These are phyloP conservation scores for Poeciliopsis presidionis DNA, from an alignment of 2,797 vertebrate genomes.

Conservation along the genomic window DNA sequence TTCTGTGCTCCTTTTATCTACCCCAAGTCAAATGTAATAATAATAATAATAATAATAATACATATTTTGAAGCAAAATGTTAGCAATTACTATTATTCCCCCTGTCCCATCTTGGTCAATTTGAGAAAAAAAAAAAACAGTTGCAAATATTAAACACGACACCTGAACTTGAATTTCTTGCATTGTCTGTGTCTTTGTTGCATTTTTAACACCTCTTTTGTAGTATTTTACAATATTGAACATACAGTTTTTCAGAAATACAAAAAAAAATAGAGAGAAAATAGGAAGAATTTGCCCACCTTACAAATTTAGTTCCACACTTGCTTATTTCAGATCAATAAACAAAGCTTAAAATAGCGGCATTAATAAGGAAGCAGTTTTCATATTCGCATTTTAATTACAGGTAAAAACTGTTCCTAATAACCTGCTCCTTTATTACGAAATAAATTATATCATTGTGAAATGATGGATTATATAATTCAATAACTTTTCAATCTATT, in stretches of 20 bases:
- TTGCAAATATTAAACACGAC: conserved; percentile 69
- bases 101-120: conserved; percentile 68
- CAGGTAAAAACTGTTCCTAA: background rate
- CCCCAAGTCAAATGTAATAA: conserved; percentile 77
- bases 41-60: conserved; percentile 60
- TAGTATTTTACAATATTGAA: background rate
- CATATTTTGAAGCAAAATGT: conserved; percentile 77
- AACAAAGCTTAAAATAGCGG: background rate
- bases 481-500: background rate
- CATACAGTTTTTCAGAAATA: background rate
- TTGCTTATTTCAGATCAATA: background rate
- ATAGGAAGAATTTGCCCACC: background rate
- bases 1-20: conserved; percentile 77
- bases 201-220: background rate
- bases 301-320: background rate
- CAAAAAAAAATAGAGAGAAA: too few species aligned
- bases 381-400: background rate
- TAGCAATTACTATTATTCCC: conserved; percentile 72
- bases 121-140: conserved; percentile 76
- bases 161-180: conserved; percentile 9
- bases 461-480: background rate
- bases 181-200: background rate
- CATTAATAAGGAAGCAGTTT: background rate
- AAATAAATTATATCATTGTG: background rate
- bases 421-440: background rate